Conservation (phyloP, 2,888 invertebrate genomes). For the Eupsilia transversa region DNA sequence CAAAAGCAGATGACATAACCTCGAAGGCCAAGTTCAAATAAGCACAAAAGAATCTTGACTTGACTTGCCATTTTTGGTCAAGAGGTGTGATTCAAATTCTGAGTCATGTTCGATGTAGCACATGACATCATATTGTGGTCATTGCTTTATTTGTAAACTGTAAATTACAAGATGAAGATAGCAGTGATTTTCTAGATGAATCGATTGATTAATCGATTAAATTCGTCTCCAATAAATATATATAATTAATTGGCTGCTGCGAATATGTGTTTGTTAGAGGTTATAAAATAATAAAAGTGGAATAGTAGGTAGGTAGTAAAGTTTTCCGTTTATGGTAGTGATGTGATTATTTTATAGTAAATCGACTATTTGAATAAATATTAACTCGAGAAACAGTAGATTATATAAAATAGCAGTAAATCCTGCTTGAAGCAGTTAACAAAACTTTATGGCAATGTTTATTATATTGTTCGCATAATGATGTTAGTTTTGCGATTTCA, state of each 20-base stretch:
- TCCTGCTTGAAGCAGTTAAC: background rate
- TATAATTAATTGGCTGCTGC: conserved; percentile 17
- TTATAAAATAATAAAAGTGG: background rate
- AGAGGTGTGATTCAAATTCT: conserved; percentile 64
- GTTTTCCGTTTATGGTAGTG: conserved; percentile 31
- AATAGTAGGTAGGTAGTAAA: conserved; percentile 29
- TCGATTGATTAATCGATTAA: conserved; percentile 40
- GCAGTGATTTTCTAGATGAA: conserved; percentile 40
- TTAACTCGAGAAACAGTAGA: conserved; percentile 2
- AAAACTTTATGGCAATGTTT: conserved; percentile 2
- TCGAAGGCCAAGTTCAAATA: conserved; percentile 68
- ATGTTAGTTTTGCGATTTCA: conserved; percentile 12
- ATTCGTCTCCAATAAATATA: conserved; percentile 10
- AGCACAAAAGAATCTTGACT: conserved; percentile 57
- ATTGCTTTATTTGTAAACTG: conserved; percentile 59
- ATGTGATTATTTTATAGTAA: conserved; percentile 15
- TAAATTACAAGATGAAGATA: conserved; percentile 48
- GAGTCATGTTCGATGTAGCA: conserved; percentile 56
- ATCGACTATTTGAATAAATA: conserved; percentile 29
- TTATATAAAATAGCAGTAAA: conserved; percentile 33
- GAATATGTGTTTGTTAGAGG: conserved; percentile 1
- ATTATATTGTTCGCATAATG: conserved; percentile 8
- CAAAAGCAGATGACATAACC: conserved; percentile 57
- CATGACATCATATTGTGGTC: conserved; percentile 63
- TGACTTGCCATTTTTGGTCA: conserved; percentile 64